phyloP scores from a whole-genome alignment of 2,113 vertebrate genomes.

The Lipotes vexillifer region DNA sequence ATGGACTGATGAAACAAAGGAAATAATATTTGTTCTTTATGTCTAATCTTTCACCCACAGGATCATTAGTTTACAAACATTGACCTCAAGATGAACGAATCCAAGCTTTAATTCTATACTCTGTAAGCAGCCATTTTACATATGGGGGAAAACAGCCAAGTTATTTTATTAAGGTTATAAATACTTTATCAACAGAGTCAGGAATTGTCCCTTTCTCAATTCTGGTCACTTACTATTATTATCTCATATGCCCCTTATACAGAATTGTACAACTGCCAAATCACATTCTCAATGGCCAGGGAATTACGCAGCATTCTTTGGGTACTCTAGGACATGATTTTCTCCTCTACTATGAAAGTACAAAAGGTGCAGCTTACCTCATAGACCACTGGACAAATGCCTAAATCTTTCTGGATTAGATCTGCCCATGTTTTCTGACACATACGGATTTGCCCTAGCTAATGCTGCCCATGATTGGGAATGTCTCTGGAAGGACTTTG shows the following conservation, averaged over 20 bases:
- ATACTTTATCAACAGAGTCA: background rate
- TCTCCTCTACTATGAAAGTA: background rate
- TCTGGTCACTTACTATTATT: background rate
- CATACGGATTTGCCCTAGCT: background rate
- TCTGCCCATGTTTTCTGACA: background rate
- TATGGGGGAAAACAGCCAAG: background rate
- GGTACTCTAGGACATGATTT: background rate
- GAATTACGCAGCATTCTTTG: background rate
- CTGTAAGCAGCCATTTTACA: background rate
- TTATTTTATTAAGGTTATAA: conserved; percentile 12
- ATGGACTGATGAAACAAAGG: background rate
- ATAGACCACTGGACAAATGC: background rate
- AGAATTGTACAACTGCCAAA: background rate
- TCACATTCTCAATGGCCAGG: background rate
- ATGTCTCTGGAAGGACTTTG: background rate
- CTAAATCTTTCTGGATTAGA: background rate
- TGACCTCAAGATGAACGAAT: background rate
- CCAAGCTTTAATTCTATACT: background rate
- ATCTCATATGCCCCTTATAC: background rate
- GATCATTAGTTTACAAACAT: conserved; percentile 3
- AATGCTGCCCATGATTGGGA: background rate
- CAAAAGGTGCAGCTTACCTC: background rate
- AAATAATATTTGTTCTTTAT: conserved; percentile 30
- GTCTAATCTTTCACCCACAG: background rate
- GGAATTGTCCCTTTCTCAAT: background rate